Evolutionary conservation across 2,797 vertebrate genomes (phyloP).

Genomic region (Pachyuromys duprasi): DNA sequence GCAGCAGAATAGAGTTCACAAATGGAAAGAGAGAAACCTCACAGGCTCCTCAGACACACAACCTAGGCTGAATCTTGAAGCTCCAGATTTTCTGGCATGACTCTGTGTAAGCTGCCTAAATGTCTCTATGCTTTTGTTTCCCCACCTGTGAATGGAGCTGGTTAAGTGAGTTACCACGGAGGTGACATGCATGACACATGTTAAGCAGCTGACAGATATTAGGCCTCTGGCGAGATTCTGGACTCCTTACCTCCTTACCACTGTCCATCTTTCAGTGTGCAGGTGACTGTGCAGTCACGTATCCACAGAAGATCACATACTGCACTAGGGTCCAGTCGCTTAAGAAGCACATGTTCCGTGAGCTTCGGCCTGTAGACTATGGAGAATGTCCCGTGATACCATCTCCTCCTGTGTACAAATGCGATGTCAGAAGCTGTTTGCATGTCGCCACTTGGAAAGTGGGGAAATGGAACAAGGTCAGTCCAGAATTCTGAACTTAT

Average conservation of each 20-base stretch:
- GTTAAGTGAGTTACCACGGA: background rate
- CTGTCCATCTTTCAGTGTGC: constrained; percentile 90
- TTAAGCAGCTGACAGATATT: background rate
- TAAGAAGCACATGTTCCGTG: constrained; percentile 74
- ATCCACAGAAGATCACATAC: constrained; percentile 90
- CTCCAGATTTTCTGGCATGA: background rate
- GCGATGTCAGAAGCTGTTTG: constrained; percentile 89
- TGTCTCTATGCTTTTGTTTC: background rate
- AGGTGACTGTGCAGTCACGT: constrained; percentile 90
- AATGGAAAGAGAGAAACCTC: background rate
- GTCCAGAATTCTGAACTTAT: constrained; percentile 56
- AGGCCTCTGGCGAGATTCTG: background rate
- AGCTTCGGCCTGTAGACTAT: constrained; percentile 81
- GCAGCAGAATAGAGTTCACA: background rate
- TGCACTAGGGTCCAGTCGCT: constrained; percentile 87
- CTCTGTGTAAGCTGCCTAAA: background rate
- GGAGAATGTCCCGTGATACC: constrained; percentile 87
- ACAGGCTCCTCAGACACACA: background rate
- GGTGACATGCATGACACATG: too few species aligned
- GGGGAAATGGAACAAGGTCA: constrained; percentile 93
- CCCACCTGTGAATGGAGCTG: background rate
- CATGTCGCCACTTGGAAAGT: constrained; percentile 91
- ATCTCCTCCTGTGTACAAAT: constrained; percentile 87
- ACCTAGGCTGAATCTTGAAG: background rate
- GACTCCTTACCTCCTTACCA: background rate